Evolutionary conservation across 1,140 invertebrate species (phyloP), one percentile per base, ranked within the genome.

Genomic region (Camponotus pennsylvanicus): DNA sequence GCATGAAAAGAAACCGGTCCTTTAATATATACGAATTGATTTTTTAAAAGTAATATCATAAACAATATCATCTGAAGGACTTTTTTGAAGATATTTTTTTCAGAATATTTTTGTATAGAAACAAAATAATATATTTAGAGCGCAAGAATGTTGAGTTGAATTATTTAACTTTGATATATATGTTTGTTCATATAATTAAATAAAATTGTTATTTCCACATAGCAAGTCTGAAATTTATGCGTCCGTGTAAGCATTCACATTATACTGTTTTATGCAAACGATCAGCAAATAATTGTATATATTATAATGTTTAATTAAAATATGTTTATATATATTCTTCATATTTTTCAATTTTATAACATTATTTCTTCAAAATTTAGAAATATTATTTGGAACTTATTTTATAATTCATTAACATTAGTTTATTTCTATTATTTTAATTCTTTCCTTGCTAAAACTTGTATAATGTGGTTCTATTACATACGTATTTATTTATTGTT

Each of bases 1-100:
- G 8, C 1, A 32, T 11, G 2, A 57, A 67, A 55, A 69, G 34
- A 42, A 80, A 80, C 66, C 37, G 34, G 78, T 80, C 42, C 4
- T 6, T 40, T 15, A 13, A 0, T 52, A 7, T 3, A 32, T 2
- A 21, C 21, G 8, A n/a, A 3, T 59, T 55, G 7, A 49, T n/a
- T 63, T 67, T 80, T 15, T 13, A 0, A 27, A 27, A 27, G 27
- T 27, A 27, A 27, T 27, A 27, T 27, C 27, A 27, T 27, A 21
- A 40, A 1, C 8, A 42, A 64, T 2, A 2, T 61, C 15, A 76
- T 9, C 15, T 76, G 7, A 78, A 64, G 32, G 5, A 9, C 61
- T 27, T 75, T 59, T 80, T 5, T 21, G 8, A 55, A 2, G 13
- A 8, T 3, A 15, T 18, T 70, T 57, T 59, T 57, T 57, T 21